A percentile compares a stretch with the other conserved stretches of the same genome.
Evolutionary conservation across 2,797 vertebrate species (phyloP).

Genomic region (Sphaeramia orbicularis): DNA sequence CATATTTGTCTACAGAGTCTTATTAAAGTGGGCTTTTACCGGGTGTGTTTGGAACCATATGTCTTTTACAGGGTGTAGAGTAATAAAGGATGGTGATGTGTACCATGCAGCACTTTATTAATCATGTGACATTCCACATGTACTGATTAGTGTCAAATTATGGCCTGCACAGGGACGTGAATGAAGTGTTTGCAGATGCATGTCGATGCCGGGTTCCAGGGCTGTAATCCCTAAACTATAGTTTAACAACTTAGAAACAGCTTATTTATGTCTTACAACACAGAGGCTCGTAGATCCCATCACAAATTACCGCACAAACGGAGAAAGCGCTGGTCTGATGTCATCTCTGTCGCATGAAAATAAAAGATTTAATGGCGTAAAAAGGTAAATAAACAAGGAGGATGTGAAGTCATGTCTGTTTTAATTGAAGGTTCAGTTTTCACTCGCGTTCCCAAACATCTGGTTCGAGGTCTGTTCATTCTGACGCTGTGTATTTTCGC

Average conservation of each 20-base stretch:
- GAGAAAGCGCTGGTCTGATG: constrained; percentile 34
- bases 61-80: constrained; percentile 69
- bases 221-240: constrained; percentile 58
- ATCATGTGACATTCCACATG: constrained; percentile 74
- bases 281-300: constrained; percentile 44
- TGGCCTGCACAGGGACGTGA: constrained; percentile 47
- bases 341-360: constrained; percentile 40
- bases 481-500: not conserved
- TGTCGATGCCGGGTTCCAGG: constrained; percentile 44
- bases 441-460: not conserved
- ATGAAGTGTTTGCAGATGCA: constrained; percentile 74
- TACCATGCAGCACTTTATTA: constrained; percentile 59
- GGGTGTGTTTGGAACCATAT: constrained; percentile 57
- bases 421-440: constrained; percentile 12
- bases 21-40: constrained; percentile 43
- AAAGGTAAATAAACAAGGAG: constrained; percentile 16
- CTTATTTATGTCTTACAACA: constrained; percentile 57
- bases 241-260: constrained; percentile 62
- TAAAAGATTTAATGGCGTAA: constrained; percentile 19
- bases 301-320: constrained; percentile 54
- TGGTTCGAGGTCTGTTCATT: not conserved
- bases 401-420: constrained; percentile 2
- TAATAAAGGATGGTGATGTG: constrained; percentile 58
- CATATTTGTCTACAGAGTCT: constrained; percentile 42
- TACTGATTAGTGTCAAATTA: constrained; percentile 73